Evolutionary conservation across 2,888 invertebrate species (phyloP), one percentile per base, ranked within the genome.

Genomic region (Serrognathus titanus): DNA sequence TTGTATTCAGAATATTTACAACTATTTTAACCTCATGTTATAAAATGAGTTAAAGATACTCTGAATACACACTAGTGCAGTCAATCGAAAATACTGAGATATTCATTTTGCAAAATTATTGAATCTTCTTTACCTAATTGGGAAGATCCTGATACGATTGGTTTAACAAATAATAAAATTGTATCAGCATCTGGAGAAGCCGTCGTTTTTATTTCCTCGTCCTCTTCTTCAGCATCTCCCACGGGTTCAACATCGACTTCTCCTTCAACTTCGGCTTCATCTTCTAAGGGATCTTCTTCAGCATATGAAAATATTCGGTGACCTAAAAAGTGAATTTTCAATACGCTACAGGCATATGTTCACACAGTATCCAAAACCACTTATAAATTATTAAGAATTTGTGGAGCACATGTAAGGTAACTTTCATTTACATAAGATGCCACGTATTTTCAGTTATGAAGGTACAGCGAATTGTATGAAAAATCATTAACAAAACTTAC

Each of bases 121-220:
- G 4, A 31, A 31, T 31, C 7, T 31, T 6, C 4, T 31, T 77
- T 76, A 86, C 90, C 90, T 68, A 90, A 80, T 71, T 84, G 84
- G 64, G 81, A 79, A 61, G 84, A 82, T 54, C 87, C 86, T 52
- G 78, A 82, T 37, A 83, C 77, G 47, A 86, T 73, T 2, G 94
- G 94, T 75, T 88, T 90, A 1, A 87, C 91, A 77, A 99, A 99
- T 58, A 97, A 80, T 71, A 98, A 85, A 11, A 87, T 89, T 0
- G 97, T 93, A 69, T 96, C 94, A 2, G 94, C 93, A 80, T 97
- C 91, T 46, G 92, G 90, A 0, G 97, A 96, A 2, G 93, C 87
- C 62, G 84, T 86, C 2, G 83, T 82, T 60, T 84, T 83, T 66
- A 83, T 83, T 63, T 86, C 86, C 35, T 87, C 88, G 48, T 84